Conservation (phyloP, 2,888 invertebrate genomes). For the Drosophila percnosoma region DNA sequence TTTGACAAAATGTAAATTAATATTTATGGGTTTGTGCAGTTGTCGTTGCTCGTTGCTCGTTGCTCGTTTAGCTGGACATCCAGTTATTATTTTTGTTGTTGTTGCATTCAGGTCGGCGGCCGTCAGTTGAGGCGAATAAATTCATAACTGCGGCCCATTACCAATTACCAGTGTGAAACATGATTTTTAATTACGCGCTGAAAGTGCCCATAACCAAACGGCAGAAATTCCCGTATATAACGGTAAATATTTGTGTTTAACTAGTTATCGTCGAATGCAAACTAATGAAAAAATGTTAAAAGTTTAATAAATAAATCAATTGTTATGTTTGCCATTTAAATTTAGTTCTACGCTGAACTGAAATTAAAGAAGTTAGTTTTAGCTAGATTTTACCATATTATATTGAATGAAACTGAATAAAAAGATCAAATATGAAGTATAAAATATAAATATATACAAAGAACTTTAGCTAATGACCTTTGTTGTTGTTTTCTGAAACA, state of each 20-base stretch:
- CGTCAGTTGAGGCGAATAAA: conserved; percentile 54
- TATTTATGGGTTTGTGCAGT: conserved; percentile 58
- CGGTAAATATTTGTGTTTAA: conserved; percentile 1
- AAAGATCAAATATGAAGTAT: rapidly evolving
- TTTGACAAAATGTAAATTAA: conserved; percentile 71
- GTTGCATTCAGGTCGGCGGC: conserved; percentile 16
- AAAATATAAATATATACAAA: background rate
- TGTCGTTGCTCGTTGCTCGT: conserved; percentile 12
- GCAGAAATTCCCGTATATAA: background rate
- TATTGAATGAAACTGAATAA: background rate
- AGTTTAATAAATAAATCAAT: background rate
- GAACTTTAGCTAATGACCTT: background rate
- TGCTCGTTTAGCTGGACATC: conserved; percentile 26
- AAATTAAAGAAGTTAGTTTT: background rate
- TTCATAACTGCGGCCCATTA: conserved; percentile 51
- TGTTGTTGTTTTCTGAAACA: background rate
- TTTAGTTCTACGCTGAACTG: background rate
- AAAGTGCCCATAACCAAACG: background rate
- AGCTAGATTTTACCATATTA: background rate
- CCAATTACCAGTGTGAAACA: conserved; percentile 49
- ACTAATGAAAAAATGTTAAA: background rate
- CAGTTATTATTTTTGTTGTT: conserved; percentile 10
- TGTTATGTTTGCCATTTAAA: background rate
- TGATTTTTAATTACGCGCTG: conserved; percentile 65
- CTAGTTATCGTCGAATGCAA: background rate